Base-by-base conservation (phyloP, 2,113 vertebrate species). In the Todiramphus chloris region DNA sequence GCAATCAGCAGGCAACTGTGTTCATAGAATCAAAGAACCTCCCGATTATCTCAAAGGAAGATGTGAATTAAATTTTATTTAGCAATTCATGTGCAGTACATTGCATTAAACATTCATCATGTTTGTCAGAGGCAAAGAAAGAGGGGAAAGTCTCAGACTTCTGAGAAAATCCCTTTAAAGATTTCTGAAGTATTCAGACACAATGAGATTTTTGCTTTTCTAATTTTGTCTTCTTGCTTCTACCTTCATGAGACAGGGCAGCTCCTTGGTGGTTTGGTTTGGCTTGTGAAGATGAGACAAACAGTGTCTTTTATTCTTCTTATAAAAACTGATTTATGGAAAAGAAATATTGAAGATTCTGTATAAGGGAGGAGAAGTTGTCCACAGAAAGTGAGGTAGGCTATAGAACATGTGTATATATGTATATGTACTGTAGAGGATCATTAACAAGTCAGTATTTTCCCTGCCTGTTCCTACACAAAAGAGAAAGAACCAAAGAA, bases 221-320 rank as follows among this genome's bases (percentile, higher is more conserved):
- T 46, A 11, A 10, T 69, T 67, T 55, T 90, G 4, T 53, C 16
- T 43, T 75, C 25, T 75, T 87, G 9, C 33, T 85, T 85, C 60
- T 79, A 8, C 12, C 8, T 64, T 35, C 15, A 11, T 46, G 21
- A 21, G 14, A 23, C 13, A 25, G 8, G 8, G 10, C 30, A 69
- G 14, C 8, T 58, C 5, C 17, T 16, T 0, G 0, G 2, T 1
- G 1, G 4, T 11, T 69, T 77, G 18, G 1, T 46, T 91, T 77
- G 19, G 3, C 28, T 75, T 75, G 6, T 72, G 43, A 67, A 70
- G 16, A 28, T 75, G 12, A 24, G 8, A 4, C 55, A 78, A 94
- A 19, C 1, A 5, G 2, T 0, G 0, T 83, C 37, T 50, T 75
- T 37, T 67, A 30, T 27, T 30, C 9, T 44, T 66, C 33, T 43